These are phyloP conservation scores for Pemphredon lugubris DNA, from an alignment of 2,888 invertebrate species.

Conservation along the genomic window DNA sequence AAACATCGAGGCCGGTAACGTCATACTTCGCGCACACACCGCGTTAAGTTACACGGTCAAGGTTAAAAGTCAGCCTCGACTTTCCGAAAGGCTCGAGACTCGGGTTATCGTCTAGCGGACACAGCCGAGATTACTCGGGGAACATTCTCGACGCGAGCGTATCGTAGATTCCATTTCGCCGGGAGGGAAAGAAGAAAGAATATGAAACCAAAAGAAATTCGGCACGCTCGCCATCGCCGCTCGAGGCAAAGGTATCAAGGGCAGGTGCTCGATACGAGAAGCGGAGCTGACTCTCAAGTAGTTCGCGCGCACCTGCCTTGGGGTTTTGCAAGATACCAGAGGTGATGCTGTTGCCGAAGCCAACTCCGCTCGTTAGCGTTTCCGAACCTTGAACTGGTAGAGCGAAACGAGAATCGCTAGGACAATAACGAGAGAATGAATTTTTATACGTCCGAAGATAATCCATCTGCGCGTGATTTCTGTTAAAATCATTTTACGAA, in stretches of 20 bases:
- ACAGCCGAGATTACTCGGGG: constrained; percentile 32
- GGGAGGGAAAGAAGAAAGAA: constrained; percentile 1
- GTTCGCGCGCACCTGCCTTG: constrained; percentile 48
- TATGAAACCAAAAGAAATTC: neutral
- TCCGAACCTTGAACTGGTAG: too few species aligned
- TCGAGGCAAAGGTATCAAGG: constrained; percentile 38
- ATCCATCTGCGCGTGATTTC: too few species aligned
- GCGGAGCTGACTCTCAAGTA: constrained; percentile 35
- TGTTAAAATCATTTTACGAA: too few species aligned
- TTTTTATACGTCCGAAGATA: too few species aligned
- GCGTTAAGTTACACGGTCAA: constrained; percentile 40
- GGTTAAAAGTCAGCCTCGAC: constrained; percentile 30
- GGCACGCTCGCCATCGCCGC: neutral
- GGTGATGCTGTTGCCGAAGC: neutral
- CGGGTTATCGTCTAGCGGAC: constrained; percentile 12
- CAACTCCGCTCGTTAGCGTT: neutral
- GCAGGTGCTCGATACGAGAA: constrained; percentile 52
- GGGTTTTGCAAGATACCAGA: constrained; percentile 50
- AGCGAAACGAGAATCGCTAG: too few species aligned
- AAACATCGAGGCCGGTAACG: neutral
- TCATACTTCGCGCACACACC: neutral
- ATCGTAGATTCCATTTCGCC: constrained; percentile 20
- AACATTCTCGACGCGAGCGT: neutral
- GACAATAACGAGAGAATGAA: too few species aligned
- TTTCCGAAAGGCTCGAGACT: neutral